Conservation (phyloP, 2,888 invertebrate species). For the Drosophila suboccidentalis region DNA sequence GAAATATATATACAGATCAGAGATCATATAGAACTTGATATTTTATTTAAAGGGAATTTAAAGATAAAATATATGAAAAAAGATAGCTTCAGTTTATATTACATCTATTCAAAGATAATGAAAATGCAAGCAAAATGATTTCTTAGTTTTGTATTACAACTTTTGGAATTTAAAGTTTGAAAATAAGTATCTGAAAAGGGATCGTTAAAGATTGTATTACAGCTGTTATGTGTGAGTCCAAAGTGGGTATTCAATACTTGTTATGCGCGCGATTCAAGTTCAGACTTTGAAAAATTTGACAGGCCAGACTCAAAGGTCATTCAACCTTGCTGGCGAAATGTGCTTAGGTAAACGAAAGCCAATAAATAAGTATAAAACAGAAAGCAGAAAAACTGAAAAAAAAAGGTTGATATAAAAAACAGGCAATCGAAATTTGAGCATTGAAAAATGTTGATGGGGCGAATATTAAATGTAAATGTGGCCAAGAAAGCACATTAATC, state of each 20-base stretch:
- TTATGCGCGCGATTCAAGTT: conserved; percentile 12
- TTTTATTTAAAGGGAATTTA: background rate
- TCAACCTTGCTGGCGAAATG: conserved; percentile 54
- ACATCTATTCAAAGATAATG: background rate
- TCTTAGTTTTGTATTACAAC: background rate
- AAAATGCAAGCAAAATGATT: background rate
- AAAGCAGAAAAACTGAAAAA: background rate
- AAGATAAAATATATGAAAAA: background rate
- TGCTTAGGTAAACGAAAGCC: conserved; percentile 34
- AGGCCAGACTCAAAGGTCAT: conserved; percentile 39
- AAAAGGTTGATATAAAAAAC: conserved; percentile 1
- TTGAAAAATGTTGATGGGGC: conserved; percentile 51
- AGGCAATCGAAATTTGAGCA: conserved; percentile 14
- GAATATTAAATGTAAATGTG: conserved; percentile 25
- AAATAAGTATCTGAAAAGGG: background rate
- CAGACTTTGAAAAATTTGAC: background rate
- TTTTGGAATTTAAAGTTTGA: background rate
- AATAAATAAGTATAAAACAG: conserved; percentile 10
- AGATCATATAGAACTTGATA: background rate
- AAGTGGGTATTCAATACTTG: conserved; percentile 11
- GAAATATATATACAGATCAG: too few species aligned
- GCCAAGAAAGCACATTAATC: conserved; percentile 28
- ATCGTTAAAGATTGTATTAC: conserved; percentile 5
- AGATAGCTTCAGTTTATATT: background rate
- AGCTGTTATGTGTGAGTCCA: conserved; percentile 1